Evolutionary conservation across 2,797 vertebrate genomes (phyloP).

Genomic region (Microcaecilia unicolor): DNA sequence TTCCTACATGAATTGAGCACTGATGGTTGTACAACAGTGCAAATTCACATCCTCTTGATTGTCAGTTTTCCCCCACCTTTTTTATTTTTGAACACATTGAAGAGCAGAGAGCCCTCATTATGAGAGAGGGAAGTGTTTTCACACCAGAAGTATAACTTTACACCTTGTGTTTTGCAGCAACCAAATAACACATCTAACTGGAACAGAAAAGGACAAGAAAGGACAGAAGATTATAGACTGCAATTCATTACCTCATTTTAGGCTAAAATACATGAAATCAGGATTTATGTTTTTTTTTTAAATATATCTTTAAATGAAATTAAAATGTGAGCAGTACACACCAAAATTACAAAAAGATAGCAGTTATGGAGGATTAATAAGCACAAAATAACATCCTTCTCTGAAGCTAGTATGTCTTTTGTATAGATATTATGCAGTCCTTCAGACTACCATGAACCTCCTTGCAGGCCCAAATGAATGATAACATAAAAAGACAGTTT

Average conservation of each 20-base stretch:
- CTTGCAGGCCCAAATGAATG: too few species aligned
- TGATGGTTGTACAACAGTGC: conserved; percentile 16
- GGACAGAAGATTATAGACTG: conserved; percentile 38
- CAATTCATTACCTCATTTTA: conserved; percentile 43
- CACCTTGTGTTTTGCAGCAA: conserved; percentile 54
- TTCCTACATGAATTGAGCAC: conserved; percentile 5
- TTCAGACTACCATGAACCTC: too few species aligned
- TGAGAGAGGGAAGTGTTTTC: conserved; percentile 53
- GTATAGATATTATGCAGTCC: too few species aligned
- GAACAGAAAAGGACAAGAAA: conserved; percentile 46
- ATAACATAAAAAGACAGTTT: too few species aligned
- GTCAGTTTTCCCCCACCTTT: conserved; percentile 45
- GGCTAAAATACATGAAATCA: conserved; percentile 18
- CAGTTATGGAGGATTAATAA: background rate
- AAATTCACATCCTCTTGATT: conserved; percentile 22
- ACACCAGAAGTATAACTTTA: conserved; percentile 60
- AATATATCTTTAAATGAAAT: conserved; percentile 31
- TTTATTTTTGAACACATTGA: conserved; percentile 41
- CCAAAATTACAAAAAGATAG: background rate
- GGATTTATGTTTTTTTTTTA: conserved; percentile 22
- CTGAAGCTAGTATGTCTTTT: too few species aligned
- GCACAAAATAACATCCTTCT: too few species aligned
- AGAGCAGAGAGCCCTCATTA: conserved; percentile 42
- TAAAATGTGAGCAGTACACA: conserved; percentile 20
- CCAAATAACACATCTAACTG: conserved; percentile 53